phyloP scores from a whole-genome alignment of 1,140 invertebrate genomes.

The Zaprionus kolodkinae region DNA sequence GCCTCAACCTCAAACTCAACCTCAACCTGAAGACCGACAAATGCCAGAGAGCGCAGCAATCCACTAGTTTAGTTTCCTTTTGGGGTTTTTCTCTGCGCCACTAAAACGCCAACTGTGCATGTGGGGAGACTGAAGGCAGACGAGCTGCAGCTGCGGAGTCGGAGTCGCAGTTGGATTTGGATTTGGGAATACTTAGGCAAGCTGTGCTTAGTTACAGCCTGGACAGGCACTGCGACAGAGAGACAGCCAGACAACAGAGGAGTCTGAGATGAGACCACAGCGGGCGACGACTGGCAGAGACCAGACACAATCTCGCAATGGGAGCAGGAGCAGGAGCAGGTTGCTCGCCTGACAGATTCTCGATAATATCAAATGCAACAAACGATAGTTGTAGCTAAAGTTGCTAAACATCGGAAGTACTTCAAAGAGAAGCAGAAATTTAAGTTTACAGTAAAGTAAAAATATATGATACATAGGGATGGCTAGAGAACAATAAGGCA shows the following conservation, averaged over 20 bases:
- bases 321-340: slow-evolving; percentile 29
- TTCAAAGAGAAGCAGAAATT: neutral
- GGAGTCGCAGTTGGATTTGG: slow-evolving; percentile 6
- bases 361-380: slow-evolving; percentile 36
- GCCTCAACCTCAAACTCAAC: slow-evolving; percentile 37
- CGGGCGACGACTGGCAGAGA: slow-evolving; percentile 20
- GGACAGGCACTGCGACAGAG: slow-evolving; percentile 16
- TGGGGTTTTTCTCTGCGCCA: slow-evolving; percentile 53
- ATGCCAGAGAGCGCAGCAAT: slow-evolving; percentile 74
- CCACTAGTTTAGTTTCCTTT: slow-evolving; percentile 79
- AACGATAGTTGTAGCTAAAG: slow-evolving; percentile 1
- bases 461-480: neutral
- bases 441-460: neutral
- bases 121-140: slow-evolving; percentile 30
- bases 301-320: slow-evolving; percentile 38
- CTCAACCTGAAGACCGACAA: slow-evolving; percentile 58
- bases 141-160: neutral
- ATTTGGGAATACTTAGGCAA: slow-evolving; percentile 33
- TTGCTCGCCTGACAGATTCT: slow-evolving; percentile 39
- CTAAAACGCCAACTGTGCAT: slow-evolving; percentile 53
- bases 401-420: slow-evolving; percentile 5
- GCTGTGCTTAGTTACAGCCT: slow-evolving; percentile 46
- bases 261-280: slow-evolving; percentile 36
- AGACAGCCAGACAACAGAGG: slow-evolving; percentile 16
- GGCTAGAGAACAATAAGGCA: no score